Evolutionary conservation across 2,888 invertebrate genomes (phyloP), one percentile per base, ranked within the genome.

Genomic region (Ametastegia equiseti): DNA sequence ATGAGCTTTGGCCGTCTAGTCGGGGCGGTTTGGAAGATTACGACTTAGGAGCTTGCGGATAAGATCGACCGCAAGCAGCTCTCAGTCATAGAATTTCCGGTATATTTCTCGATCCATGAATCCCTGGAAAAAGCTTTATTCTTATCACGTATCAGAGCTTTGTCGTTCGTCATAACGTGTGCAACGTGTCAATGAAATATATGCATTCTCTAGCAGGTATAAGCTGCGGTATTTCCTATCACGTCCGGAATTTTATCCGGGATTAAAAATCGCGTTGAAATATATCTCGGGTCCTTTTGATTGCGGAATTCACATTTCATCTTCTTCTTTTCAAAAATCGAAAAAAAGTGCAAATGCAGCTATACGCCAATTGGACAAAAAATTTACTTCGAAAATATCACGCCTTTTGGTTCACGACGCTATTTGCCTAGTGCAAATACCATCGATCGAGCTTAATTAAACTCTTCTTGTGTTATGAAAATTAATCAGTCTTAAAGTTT

Each of bases 81-180:
- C 9, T 5, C 5, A 42, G 42, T 42, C 42, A 42, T 15, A 15
- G 5, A n/a, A 19, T 54, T 54, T 4, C 5, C 54, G 54, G 19
- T 6, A 54, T n/a, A 67, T 67, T 67, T 39, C 67, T 2, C n/a
- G 39, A 67, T 36, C 39, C 39, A 39, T 67, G 67, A 36, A 67
- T 39, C 27, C 11, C 15, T 30, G 60, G 30, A 30, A 15, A 4
- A 30, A 9, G 42, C 5, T 42, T 19, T 39, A 67, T 67, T 67
- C 67, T 9, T 19, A 19, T 67, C 67, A 67, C 67, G 67, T 67
- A 9, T 6, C 36, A 39, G 39, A 39, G 36, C 67, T 67, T 67
- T 67, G 67, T 67, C 23, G 19, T 9, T 23, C 39, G 19, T 39
- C 36, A n/a, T 36, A 23, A 39, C 67, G 67, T 9, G 39, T 67